These are phyloP conservation scores for Diaphora mendica DNA, from an alignment of 2,888 invertebrate species.

Conservation along the genomic window DNA sequence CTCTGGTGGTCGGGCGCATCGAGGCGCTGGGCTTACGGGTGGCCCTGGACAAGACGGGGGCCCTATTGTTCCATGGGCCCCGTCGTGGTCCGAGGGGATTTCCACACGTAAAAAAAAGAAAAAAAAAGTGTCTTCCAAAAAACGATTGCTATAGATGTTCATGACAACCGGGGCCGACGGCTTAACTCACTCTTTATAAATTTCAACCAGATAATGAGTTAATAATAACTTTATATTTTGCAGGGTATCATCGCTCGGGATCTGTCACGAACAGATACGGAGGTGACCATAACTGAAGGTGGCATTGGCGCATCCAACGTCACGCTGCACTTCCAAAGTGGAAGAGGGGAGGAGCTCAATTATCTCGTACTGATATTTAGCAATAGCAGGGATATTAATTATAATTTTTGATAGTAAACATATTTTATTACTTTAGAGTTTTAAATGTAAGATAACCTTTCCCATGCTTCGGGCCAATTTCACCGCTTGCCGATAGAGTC, in stretches of 20 bases:
- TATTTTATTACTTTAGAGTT: conserved; percentile 10
- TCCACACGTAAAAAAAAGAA: too few species aligned
- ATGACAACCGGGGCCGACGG: too few species aligned
- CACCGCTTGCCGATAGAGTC: too few species aligned
- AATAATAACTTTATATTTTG: conserved; percentile 34
- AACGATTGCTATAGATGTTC: too few species aligned
- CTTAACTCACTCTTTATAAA: too few species aligned
- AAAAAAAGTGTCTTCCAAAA: too few species aligned
- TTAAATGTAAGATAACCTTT: neutral
- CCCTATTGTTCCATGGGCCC: too few species aligned
- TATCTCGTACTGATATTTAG: conserved; percentile 78
- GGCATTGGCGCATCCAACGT: conserved; percentile 76
- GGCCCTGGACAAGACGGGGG: too few species aligned
- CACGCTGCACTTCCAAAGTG: conserved; percentile 73
- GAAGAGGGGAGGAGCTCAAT: conserved; percentile 72
- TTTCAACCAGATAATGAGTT: too few species aligned
- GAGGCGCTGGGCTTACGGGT: too few species aligned
- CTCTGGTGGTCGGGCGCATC: too few species aligned
- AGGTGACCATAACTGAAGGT: conserved; percentile 71
- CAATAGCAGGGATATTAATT: conserved; percentile 52
- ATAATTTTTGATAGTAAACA: conserved; percentile 28
- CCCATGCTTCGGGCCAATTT: neutral
- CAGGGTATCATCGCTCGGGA: conserved; percentile 78
- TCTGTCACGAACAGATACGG: conserved; percentile 70
- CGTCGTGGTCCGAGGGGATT: too few species aligned